A percentile compares a stretch with the other conserved stretches of the same genome.
Evolutionary conservation across 1,140 invertebrate species (phyloP).

Genomic region (Trachelipus rathkii): DNA sequence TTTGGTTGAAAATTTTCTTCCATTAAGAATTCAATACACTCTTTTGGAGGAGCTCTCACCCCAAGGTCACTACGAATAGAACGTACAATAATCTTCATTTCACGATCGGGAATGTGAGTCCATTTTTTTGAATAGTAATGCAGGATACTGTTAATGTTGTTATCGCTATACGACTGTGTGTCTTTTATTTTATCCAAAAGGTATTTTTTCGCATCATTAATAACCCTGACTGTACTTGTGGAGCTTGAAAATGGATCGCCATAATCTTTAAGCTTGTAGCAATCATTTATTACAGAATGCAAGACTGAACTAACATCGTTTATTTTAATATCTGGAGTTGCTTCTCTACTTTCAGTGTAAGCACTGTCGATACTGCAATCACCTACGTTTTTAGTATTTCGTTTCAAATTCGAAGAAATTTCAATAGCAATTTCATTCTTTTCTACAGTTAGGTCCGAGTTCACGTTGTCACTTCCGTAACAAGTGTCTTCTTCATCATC

Average conservation of each 20-base stretch:
- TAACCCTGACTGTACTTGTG: neutral
- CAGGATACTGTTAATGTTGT: neutral
- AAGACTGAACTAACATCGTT: neutral
- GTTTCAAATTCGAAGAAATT: neutral
- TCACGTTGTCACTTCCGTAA: neutral
- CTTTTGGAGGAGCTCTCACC: neutral
- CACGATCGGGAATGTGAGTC: neutral
- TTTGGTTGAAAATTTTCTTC: neutral
- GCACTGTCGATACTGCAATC: neutral
- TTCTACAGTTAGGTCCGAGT: neutral
- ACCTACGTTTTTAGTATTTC: neutral
- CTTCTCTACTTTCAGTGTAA: neutral
- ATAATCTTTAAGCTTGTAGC: neutral
- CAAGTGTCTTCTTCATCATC: neutral
- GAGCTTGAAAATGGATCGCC: neutral
- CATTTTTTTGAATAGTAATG: neutral
- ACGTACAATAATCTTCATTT: neutral
- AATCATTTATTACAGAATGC: neutral
- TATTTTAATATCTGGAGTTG: neutral
- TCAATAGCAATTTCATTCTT: neutral
- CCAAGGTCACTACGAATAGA: neutral
- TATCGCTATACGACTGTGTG: neutral
- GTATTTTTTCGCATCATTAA: neutral
- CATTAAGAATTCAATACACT: neutral
- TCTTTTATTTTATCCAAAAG: neutral